These are phyloP conservation scores for Spodoptera frugiperda DNA, from an alignment of 1,140 invertebrate species.

Conservation along the genomic window DNA sequence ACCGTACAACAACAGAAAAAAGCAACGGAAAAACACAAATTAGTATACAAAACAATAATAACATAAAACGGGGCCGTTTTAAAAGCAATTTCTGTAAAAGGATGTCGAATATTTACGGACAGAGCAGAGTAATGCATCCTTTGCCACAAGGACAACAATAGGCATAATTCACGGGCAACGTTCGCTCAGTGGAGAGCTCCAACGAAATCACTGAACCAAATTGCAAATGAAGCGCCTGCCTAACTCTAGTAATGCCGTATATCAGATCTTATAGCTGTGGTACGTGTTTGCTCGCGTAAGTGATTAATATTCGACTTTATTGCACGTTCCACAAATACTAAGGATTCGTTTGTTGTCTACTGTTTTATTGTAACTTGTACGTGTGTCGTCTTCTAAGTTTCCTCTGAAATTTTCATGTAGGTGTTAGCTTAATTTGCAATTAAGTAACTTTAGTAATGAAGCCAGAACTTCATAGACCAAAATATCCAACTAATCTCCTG, in stretches of 20 bases:
- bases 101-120: constrained; percentile 47
- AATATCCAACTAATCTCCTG: not conserved
- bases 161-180: constrained; percentile 66
- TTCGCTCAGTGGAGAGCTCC: constrained; percentile 59
- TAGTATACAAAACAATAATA: constrained; percentile 25
- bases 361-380: not conserved
- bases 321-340: constrained; percentile 1
- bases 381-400: not conserved
- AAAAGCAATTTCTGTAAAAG: constrained; percentile 48
- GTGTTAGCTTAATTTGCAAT: no score
- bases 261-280: constrained; percentile 41
- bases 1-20: not conserved
- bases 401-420: no score
- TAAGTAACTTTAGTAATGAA: not conserved
- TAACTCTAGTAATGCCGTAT: constrained; percentile 49
- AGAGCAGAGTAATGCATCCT: constrained; percentile 61
- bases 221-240: constrained; percentile 60
- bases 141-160: constrained; percentile 66
- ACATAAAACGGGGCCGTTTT: constrained; percentile 2
- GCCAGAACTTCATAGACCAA: not conserved
- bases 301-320: constrained; percentile 37
- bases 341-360: not conserved
- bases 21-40: constrained; percentile 4
- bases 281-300: constrained; percentile 29
- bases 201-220: constrained; percentile 72